Conservation (phyloP, 1,140 invertebrate species). For the Cyclargus thomasi region DNA sequence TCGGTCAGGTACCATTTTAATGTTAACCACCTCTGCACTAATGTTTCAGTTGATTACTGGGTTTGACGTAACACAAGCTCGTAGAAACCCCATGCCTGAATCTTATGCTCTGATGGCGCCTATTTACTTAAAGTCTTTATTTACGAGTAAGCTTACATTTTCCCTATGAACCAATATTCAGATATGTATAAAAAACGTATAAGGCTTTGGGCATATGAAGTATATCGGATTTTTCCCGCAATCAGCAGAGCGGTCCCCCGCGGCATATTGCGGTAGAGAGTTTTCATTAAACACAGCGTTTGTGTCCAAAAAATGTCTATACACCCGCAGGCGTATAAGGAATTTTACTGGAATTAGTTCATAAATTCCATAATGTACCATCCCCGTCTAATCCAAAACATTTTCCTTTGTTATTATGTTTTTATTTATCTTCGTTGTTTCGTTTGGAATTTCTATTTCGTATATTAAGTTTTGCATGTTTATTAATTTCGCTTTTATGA, state of each 20-base stretch:
- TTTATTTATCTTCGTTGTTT: constrained; percentile 4
- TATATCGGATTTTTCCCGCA: constrained; percentile 52
- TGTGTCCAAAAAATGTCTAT: constrained; percentile 67
- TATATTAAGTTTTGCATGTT: not conserved
- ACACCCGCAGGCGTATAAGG: constrained; percentile 59
- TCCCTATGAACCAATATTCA: too few relatives aligned
- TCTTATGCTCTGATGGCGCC: too few relatives aligned
- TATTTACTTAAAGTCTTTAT: too few relatives aligned
- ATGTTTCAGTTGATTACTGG: too few relatives aligned
- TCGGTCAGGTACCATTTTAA: too few relatives aligned
- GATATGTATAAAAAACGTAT: not conserved
- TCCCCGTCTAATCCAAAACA: constrained; percentile 21
- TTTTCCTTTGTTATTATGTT: constrained; percentile 10
- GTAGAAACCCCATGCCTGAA: too few relatives aligned
- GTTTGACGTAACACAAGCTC: too few relatives aligned
- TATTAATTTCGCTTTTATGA: constrained; percentile 3
- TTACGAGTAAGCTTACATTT: too few relatives aligned
- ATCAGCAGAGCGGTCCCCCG: constrained; percentile 61
- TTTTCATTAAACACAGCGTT: constrained; percentile 69
- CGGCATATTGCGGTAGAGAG: constrained; percentile 60
- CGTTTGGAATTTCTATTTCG: not conserved
- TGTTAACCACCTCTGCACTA: too few relatives aligned
- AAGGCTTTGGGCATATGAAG: constrained; percentile 14
- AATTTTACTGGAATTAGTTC: constrained; percentile 73
- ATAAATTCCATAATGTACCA: constrained; percentile 55